Percentiles rank a stretch among this genome's conserved stretches.
Conservation (phyloP, 2,888 invertebrate species). For the Odontomyia ornata region DNA sequence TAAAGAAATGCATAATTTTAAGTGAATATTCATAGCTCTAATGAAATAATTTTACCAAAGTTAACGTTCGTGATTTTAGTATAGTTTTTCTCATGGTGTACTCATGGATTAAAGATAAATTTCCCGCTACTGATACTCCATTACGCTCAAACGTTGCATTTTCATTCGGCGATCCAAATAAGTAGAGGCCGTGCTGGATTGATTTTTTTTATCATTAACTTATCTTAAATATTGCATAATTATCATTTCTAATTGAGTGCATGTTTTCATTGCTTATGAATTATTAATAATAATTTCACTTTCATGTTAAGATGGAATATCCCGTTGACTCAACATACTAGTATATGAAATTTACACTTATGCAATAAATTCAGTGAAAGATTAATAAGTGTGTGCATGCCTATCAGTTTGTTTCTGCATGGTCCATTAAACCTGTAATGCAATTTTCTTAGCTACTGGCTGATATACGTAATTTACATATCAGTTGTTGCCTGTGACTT, state of each 20-base stretch:
- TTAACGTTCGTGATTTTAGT: no score
- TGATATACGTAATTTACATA: neutral
- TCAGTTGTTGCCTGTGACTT: neutral
- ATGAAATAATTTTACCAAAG: no score
- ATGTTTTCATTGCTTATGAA: neutral
- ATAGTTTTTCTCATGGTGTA: no score
- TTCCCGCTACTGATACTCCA: no score
- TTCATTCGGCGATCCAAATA: no score
- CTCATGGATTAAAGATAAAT: no score
- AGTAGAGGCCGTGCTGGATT: no score
- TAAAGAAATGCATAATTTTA: no score
- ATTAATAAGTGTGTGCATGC: neutral
- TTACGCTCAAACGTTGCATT: no score
- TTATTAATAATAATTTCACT: constrained; percentile 6
- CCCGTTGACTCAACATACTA: neutral
- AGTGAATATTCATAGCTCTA: no score
- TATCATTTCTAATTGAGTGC: neutral
- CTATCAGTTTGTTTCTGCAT: neutral
- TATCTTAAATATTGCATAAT: neutral
- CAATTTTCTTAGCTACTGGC: neutral
- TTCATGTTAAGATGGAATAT: neutral
- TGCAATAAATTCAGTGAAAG: neutral
- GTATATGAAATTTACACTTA: neutral
- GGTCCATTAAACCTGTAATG: no score
- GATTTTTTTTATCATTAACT: no score